These are phyloP conservation scores for Silurus meridionalis DNA, from an alignment of 2,113 vertebrate genomes.

Conservation along the genomic window DNA sequence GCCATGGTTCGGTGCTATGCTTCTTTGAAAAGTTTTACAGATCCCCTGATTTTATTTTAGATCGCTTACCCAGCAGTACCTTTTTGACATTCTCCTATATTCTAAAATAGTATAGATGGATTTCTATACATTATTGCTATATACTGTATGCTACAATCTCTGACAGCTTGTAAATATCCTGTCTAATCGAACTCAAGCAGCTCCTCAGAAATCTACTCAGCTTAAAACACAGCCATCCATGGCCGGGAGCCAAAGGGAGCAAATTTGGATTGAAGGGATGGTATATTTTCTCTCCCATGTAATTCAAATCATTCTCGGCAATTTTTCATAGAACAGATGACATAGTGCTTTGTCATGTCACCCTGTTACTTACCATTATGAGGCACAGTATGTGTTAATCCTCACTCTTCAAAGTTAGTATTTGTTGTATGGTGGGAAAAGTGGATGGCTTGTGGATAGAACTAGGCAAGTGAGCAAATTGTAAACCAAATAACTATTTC, in stretches of 20 bases:
- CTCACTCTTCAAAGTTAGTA: neutral
- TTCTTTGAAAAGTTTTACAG: neutral
- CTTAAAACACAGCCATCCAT: neutral
- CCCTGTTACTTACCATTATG: neutral
- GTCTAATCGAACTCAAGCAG: neutral
- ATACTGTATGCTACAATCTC: neutral
- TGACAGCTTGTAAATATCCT: neutral
- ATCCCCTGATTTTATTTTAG: neutral
- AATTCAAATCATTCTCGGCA: neutral
- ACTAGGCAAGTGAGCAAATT: neutral
- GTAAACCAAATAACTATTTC: neutral
- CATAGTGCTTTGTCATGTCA: neutral
- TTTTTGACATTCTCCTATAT: neutral
- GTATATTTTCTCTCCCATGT: neutral
- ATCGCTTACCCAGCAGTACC: neutral
- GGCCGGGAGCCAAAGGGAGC: neutral
- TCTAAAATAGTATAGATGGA: neutral
- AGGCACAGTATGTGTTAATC: neutral
- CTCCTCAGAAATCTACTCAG: neutral
- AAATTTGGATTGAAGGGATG: slow-evolving; percentile 1
- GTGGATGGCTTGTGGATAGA: neutral
- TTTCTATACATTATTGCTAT: neutral
- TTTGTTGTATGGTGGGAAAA: neutral
- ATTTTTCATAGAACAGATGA: too few species aligned
- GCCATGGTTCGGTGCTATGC: neutral